Base-by-base conservation (phyloP, 2,888 invertebrate species). In the Belgica antarctica region DNA sequence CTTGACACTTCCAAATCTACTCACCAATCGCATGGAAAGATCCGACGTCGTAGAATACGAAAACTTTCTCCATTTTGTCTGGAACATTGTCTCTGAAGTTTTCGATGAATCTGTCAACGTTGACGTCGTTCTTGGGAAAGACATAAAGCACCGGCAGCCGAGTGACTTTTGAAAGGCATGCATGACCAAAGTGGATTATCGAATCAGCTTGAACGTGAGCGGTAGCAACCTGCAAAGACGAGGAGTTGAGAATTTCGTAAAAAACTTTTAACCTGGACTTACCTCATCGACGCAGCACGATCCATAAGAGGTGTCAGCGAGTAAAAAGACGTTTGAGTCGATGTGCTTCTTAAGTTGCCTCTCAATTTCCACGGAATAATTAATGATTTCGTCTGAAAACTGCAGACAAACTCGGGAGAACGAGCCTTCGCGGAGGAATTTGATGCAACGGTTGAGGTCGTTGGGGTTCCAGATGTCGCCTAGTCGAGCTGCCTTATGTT, bases 301-400 rank as follows among this genome's bases (percentile, higher is more conserved):
- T 73, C 93, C 94, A 79, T 94, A 96, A 0, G 94, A 89, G 7
- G 94, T 94, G 76, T 96, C 96, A 1, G 91, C 95, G 70, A 96
- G 82, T 74, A 96, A 87, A 75, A 89, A 95, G 1, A 91, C 81
- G 75, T 87, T 85, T 1, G 79, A 78, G 66, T 82, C 80, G 22
- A 78, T 74, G 12, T 76, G 70, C 66, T 76, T 77, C 72, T 81
- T 82, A 3, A 86, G 78, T 75, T 84, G 83, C 36, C 83, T 82
- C 71, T 87, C 86, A 71, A 96, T 85, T 71, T 83, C 80, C 1
- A 86, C 84, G 71, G 94, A 87, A 76, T 89, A 85, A 22, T 79
- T 76, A 70, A 96, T 81, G 70, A 93, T 82, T 62, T 86, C 83
- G 80, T 96, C 96, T 7, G 96, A 94, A 79, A 96, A 94, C 82